Evolutionary conservation across 1,140 invertebrate genomes (phyloP).

Genomic region (Drosophila nasuta): DNA sequence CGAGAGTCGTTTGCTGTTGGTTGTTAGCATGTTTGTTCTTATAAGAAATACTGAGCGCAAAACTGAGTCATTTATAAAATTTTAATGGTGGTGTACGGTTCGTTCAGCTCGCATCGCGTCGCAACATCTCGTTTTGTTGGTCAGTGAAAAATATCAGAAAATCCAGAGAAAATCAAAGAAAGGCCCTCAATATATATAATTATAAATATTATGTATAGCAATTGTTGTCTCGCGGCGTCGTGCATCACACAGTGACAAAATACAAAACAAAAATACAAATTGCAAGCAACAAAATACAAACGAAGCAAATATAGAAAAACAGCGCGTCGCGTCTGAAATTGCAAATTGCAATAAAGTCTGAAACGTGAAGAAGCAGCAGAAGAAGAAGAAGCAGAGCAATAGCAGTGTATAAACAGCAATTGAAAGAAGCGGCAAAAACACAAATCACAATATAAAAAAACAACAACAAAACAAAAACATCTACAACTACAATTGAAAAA

Average conservation of each 20-base stretch:
- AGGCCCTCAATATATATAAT: slow-evolving; percentile 31
- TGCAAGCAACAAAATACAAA: slow-evolving; percentile 25
- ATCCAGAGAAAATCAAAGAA: slow-evolving; percentile 49
- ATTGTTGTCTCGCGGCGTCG: slow-evolving; percentile 49
- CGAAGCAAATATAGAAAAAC: slow-evolving; percentile 27
- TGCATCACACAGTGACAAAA: slow-evolving; percentile 44
- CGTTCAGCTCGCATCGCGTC: slow-evolving; percentile 63
- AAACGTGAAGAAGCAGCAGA: slow-evolving; percentile 57
- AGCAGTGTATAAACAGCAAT: slow-evolving; percentile 58
- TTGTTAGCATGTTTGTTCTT: slow-evolving; percentile 45
- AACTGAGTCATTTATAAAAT: slow-evolving; percentile 68
- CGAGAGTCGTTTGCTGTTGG: neutral
- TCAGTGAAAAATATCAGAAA: slow-evolving; percentile 66
- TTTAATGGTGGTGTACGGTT: slow-evolving; percentile 77
- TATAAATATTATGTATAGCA: slow-evolving; percentile 36
- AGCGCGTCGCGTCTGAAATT: slow-evolving; percentile 50
- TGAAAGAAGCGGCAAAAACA: slow-evolving; percentile 58
- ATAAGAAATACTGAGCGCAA: slow-evolving; percentile 54
- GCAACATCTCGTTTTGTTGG: slow-evolving; percentile 59
- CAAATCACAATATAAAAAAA: slow-evolving; percentile 43
- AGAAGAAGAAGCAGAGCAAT: slow-evolving; percentile 52
- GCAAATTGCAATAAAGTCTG: slow-evolving; percentile 74
- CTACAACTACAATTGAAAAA: slow-evolving; percentile 58
- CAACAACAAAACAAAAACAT: slow-evolving; percentile 33
- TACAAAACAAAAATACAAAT: neutral